phyloP scores from a whole-genome alignment of 2,113 vertebrate species.

The Oreochromis niloticus region DNA sequence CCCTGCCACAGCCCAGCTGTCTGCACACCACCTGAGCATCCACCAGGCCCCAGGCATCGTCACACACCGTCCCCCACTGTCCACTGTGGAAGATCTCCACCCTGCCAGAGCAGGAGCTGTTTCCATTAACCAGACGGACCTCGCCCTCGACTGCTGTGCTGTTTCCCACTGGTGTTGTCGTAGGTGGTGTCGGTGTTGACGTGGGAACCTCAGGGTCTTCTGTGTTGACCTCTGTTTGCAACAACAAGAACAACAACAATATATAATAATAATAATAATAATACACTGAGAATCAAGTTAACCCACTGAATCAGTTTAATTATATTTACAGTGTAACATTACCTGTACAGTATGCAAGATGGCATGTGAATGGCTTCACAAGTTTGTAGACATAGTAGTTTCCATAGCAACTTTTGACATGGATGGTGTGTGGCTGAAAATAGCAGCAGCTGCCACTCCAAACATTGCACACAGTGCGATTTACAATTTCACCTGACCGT shows the following conservation, averaged over 20 bases:
- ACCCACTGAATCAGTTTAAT: no score
- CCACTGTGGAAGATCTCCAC: constrained; percentile 50
- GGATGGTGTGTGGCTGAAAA: background rate
- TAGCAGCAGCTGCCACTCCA: fast-evolving
- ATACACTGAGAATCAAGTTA: no score
- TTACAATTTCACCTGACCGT: background rate
- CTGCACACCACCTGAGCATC: constrained; percentile 56
- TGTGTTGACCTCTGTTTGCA: no score
- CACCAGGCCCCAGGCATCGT: background rate
- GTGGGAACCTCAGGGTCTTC: no score
- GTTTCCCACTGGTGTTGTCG: background rate
- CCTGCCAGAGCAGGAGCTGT: constrained; percentile 43
- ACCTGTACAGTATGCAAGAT: no score
- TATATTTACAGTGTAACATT: no score
- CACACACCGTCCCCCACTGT: constrained; percentile 57
- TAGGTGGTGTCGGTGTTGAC: no score
- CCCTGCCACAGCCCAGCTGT: constrained; percentile 55
- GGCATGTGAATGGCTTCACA: fast-evolving
- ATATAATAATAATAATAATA: no score
- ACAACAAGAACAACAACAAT: no score
- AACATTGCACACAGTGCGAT: background rate
- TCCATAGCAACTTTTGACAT: constrained; percentile 43
- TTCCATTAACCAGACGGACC: constrained; percentile 28
- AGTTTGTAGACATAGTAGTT: constrained; percentile 54
- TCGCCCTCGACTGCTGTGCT: constrained; percentile 9